Evolutionary conservation across 2,113 vertebrate genomes (phyloP).

Genomic region (Pampusana beccarii): DNA sequence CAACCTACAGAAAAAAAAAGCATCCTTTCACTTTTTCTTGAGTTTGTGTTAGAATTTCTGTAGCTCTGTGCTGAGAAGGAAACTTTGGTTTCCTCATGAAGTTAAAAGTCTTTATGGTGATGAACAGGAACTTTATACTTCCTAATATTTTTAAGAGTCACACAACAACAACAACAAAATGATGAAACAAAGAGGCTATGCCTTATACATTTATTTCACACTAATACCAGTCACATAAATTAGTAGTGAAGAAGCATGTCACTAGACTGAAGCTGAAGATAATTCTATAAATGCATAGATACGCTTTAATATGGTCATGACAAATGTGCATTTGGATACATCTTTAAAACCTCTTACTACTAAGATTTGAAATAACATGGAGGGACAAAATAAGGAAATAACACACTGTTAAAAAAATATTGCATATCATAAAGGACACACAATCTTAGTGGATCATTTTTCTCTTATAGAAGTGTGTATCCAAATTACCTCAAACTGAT

Average conservation of each 20-base stretch:
- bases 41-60: neutral
- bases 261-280: neutral
- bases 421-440: neutral
- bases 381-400: neutral
- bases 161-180: neutral
- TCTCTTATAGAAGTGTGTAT: neutral
- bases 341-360: neutral
- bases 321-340: neutral
- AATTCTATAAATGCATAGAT: neutral
- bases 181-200: neutral
- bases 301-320: neutral
- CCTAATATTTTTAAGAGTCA: neutral
- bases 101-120: neutral
- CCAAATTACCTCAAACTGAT: neutral
- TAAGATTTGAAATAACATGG: neutral
- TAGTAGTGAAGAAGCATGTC: neutral
- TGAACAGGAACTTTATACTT: neutral
- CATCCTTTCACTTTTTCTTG: neutral
- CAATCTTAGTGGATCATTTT: neutral
- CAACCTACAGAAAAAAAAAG: neutral
- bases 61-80: neutral
- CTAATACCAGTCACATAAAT: neutral
- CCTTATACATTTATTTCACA: neutral
- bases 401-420: slow-evolving; percentile 21
- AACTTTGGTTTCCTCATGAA: neutral